Base-by-base conservation (phyloP, 2,888 invertebrate genomes). In the Malthinus flaveolus region DNA sequence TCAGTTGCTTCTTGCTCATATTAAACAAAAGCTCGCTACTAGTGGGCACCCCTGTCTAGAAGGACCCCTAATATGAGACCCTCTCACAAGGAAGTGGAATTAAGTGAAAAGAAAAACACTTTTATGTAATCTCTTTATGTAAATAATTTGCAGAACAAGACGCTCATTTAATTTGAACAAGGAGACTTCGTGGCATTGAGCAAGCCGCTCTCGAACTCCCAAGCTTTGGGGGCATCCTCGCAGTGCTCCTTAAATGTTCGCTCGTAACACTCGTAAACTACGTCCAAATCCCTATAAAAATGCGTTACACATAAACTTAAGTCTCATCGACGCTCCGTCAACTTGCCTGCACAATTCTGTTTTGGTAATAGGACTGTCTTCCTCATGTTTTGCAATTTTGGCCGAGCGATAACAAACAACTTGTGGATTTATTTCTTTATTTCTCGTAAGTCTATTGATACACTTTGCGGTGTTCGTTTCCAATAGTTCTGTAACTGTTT, bases 301-400 rank as follows among this genome's bases (percentile, higher is more conserved):
- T 47, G 5, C 8, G 7, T 7, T 9, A 31, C 9, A 15, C n/a
- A n/a, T n/a, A n/a, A n/a, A n/a, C n/a, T n/a, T n/a, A n/a, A 15
- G 1, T 1, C 7, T 7, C 15, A 32, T 9, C 13, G 1, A 1
- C 1, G 13, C 32, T 23, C 3, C 37, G 23, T 32, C 32, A 23
- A 54, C 54, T 59, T 42, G 54, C 59, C 46, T 15, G 50, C 59
- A 59, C n/a, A 59, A 39, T 31, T 54, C 49, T n/a, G 37, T 7
- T 39, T 59, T 55, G 3, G 54, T 55, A 7, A 55, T 46, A 0
- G 49, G 32, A 32, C 15, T 32, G 1, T 37, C 33, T 7, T 15
- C 12, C 0, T 11, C 13, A 11, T 53, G 42, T 34, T 58, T 46
- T 1, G 45, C 12, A 3, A 56, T 23, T 11, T 49, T 49, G 11